phyloP scores from a whole-genome alignment of 2,888 invertebrate species.

The Micropterix aruncella region DNA sequence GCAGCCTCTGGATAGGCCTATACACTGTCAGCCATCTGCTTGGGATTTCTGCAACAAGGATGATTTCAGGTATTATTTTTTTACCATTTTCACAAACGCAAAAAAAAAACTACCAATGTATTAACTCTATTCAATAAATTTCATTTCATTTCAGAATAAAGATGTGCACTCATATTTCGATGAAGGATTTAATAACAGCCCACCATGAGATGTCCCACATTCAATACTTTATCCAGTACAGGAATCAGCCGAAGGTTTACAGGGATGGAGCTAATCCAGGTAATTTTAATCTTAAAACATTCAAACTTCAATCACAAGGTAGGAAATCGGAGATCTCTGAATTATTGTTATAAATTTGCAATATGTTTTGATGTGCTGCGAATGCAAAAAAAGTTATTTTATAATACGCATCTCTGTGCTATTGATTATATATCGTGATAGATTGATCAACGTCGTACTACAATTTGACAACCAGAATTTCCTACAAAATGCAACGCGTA shows the following conservation, averaged over 20 bases:
- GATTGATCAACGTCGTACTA: too few relatives aligned
- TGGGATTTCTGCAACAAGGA: conserved; percentile 89
- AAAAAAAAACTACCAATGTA: neutral
- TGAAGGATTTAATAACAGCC: conserved; percentile 75
- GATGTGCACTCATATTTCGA: conserved; percentile 74
- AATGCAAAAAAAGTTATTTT: too few relatives aligned
- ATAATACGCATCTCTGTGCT: too few relatives aligned
- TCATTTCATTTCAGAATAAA: conserved; percentile 51
- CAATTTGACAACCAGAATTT: too few relatives aligned
- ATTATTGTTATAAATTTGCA: too few relatives aligned
- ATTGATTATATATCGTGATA: too few relatives aligned
- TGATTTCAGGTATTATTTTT: conserved; percentile 66
- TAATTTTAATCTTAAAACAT: conserved; percentile 18
- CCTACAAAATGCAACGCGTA: too few relatives aligned
- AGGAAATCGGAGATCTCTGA: neutral
- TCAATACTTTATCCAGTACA: conserved; percentile 77
- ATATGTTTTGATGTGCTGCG: too few relatives aligned
- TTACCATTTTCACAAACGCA: too few relatives aligned
- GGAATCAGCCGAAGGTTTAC: conserved; percentile 71
- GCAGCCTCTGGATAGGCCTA: conserved; percentile 60
- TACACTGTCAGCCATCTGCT: conserved; percentile 82
- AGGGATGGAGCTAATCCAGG: conserved; percentile 90
- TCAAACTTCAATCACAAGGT: too few relatives aligned
- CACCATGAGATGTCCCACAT: conserved; percentile 91
- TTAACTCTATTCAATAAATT: conserved; percentile 1